phyloP scores from a whole-genome alignment of 2,113 vertebrate species.

The Syngnathoides biaculeatus region DNA sequence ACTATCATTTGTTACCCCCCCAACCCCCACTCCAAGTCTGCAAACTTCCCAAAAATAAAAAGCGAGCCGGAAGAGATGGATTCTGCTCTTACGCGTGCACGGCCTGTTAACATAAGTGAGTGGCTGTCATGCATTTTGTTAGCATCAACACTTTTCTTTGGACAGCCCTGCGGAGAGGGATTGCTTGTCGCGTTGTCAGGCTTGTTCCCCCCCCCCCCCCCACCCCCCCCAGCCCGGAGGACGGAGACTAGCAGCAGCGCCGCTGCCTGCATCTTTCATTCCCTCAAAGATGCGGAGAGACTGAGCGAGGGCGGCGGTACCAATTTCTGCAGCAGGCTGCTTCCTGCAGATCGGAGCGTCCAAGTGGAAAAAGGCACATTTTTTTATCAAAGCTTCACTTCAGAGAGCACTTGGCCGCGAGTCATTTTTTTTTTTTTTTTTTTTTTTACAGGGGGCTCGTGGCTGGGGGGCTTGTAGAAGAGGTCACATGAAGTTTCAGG shows the following conservation, averaged over 20 bases:
- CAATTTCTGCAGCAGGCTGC: constrained; percentile 28
- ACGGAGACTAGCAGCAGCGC: constrained; percentile 38
- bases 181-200: constrained; percentile 64
- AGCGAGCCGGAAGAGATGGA: constrained; percentile 43
- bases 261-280: constrained; percentile 40
- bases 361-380: constrained; percentile 45
- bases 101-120: constrained; percentile 67
- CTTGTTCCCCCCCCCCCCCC: no score
- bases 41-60: constrained; percentile 60
- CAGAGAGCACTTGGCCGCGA: constrained; percentile 45
- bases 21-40: constrained; percentile 14
- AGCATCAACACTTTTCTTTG: constrained; percentile 66
- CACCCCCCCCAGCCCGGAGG: no score
- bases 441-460: constrained; percentile 42
- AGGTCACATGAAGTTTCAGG: constrained; percentile 33
- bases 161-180: constrained; percentile 54
- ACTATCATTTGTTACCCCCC: constrained; percentile 43
- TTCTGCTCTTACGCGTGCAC: constrained; percentile 29
- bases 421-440: constrained; percentile 48
- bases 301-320: neutral
- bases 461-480: constrained; percentile 20
- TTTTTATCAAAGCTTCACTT: constrained; percentile 55
- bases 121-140: constrained; percentile 69
- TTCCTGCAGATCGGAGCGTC: constrained; percentile 47
- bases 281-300: constrained; percentile 28